Base-by-base conservation (phyloP, 1,140 invertebrate genomes). In the Lordiphosa mommai region DNA sequence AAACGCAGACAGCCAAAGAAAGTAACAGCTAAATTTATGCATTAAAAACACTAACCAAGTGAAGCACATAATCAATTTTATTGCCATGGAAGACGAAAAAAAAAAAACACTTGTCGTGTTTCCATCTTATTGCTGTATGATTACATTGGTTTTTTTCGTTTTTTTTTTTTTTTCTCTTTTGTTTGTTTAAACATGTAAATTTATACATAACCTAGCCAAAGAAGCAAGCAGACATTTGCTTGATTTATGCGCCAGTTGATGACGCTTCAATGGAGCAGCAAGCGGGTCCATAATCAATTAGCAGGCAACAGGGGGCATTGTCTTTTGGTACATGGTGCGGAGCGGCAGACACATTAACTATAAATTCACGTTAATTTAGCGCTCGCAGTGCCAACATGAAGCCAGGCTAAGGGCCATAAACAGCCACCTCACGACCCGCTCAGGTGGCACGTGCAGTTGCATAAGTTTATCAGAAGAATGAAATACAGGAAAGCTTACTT, bases 311-410 rank as follows among this genome's bases (percentile, higher is more conserved):
- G 12, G n/a, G 13, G 29, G 12, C 29, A 4, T 43, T 38, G 37
- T 14, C 20, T 59, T 34, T 61, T 36, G 23, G 23, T 27, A 13
- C 13, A 14, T 43, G 20, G 5, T 7, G 38, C 13, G 13, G 12
- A 13, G 34, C 2, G 46, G 59, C 68, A 82, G 77, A 82, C 77
- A 65, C 77, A 84, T 84, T 84, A 77, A 84, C 77, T 72, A 84
- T 84, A 84, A 84, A 84, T 84, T 82, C 51, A 84, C 65, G 79
- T 72, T 84, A 84, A 84, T 84, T 84, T 84, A 84, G 67, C 40
- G 66, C 61, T 56, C 34, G 34, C 41, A 29, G 46, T 9, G 49
- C 27, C 33, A 37, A 57, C 40, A 34, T 50, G 44, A 47, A 61
- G 10, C 44, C 34, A 52, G 34, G 50, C 59, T 41, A 34, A 55